A percentile compares a stretch with the other conserved stretches of the same genome.
Evolutionary conservation across 2,113 vertebrate species (phyloP).

Genomic region (Carlito syrichta): DNA sequence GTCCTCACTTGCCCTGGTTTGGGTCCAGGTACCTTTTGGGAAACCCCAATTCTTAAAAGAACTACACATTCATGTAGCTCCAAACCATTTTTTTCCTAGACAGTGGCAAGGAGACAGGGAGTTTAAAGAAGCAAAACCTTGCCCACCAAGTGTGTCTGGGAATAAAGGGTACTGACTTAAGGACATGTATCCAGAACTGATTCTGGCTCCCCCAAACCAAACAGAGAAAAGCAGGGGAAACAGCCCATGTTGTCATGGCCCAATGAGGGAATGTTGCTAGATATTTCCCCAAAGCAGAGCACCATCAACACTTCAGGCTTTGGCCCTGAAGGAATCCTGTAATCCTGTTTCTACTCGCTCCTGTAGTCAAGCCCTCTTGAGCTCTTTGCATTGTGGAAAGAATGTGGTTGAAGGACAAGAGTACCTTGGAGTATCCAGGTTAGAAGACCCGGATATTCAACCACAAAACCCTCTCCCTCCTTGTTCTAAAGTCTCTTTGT

Average conservation of each 20-base stretch:
- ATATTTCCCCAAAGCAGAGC: neutral
- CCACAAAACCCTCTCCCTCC: neutral
- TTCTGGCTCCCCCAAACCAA: neutral
- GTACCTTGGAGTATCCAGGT: neutral
- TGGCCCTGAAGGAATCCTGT: neutral
- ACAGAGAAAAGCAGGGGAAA: neutral
- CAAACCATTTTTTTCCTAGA: neutral
- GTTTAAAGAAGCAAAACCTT: neutral
- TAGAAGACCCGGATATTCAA: neutral
- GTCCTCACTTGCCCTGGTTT: too few relatives aligned
- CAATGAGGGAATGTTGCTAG: neutral
- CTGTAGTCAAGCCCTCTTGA: neutral
- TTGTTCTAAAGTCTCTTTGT: neutral
- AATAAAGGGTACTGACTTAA: neutral
- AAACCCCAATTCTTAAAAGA: neutral
- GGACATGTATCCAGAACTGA: neutral
- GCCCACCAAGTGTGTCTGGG: neutral
- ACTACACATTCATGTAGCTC: neutral
- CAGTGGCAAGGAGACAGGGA: neutral
- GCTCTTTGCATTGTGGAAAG: too few relatives aligned
- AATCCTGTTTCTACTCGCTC: neutral
- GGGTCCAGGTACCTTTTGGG: too few relatives aligned
- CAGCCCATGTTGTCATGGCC: accelerated
- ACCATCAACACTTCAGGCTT: too few relatives aligned
- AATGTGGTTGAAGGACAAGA: neutral